Evolutionary conservation across 2,113 vertebrate species (phyloP).

Genomic region (Lathamus discolor): DNA sequence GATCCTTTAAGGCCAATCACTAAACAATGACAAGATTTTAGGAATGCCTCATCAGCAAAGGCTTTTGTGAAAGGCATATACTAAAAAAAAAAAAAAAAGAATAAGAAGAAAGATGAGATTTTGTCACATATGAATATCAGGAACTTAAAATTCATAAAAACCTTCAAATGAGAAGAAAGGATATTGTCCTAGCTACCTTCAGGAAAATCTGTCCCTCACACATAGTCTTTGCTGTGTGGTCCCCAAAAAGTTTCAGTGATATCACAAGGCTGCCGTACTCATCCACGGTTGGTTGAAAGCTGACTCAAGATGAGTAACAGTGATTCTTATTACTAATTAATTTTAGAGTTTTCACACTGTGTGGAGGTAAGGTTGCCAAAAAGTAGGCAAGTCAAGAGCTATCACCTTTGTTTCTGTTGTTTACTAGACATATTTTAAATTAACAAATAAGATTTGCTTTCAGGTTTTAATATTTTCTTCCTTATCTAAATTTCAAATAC

Average conservation of each 20-base stretch:
- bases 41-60: background rate
- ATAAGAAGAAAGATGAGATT: rapidly evolving
- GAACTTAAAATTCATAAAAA: background rate
- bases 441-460: background rate
- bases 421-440: background rate
- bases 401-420: background rate
- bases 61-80: background rate
- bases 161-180: background rate
- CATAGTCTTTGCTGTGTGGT: background rate
- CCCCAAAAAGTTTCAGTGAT: background rate
- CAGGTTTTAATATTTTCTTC: background rate
- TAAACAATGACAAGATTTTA: background rate
- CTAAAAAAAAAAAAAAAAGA: background rate
- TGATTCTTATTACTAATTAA: background rate
- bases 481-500: background rate
- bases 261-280: background rate
- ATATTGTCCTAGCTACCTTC: background rate
- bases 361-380: background rate
- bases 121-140: background rate
- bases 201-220: background rate
- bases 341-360: background rate
- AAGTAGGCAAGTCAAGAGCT: background rate
- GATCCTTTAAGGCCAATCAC: background rate
- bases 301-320: background rate
- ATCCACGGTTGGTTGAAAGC: background rate